Conservation (phyloP, 2,888 invertebrate species). For the Periphyllus acericola region DNA sequence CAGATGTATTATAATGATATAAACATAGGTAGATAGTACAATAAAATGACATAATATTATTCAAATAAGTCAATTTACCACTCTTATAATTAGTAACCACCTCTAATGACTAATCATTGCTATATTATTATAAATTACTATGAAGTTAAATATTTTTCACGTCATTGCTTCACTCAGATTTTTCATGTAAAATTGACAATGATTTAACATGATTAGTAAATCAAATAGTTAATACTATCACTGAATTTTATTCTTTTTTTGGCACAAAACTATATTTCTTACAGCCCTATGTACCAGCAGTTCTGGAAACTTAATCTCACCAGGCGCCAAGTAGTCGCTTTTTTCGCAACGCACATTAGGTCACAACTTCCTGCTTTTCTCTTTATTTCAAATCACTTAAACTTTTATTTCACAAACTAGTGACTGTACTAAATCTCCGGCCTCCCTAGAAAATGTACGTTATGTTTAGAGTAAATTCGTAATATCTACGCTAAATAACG, state of each 20-base stretch:
- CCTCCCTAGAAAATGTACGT: neutral
- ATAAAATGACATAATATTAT: too few relatives aligned
- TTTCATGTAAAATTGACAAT: neutral
- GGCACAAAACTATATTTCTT: constrained; percentile 1
- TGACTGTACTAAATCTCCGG: neutral
- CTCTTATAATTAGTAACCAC: too few relatives aligned
- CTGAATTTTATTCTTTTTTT: constrained; percentile 1
- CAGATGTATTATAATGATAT: too few relatives aligned
- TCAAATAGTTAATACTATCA: neutral
- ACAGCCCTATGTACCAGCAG: neutral
- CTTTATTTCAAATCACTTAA: constrained; percentile 24
- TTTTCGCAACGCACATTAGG: neutral
- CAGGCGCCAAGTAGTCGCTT: constrained; percentile 44
- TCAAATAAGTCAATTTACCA: too few relatives aligned
- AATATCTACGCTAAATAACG: neutral
- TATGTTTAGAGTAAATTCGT: neutral
- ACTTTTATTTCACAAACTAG: neutral
- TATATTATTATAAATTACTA: neutral
- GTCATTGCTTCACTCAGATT: neutral
- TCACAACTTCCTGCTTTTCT: neutral
- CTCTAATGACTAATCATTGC: too few relatives aligned
- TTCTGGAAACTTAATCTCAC: neutral
- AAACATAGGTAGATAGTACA: too few relatives aligned
- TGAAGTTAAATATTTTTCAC: neutral
- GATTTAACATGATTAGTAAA: neutral